A percentile compares a stretch with the other conserved stretches of the same genome.
Evolutionary conservation across 2,888 invertebrate species (phyloP).

Genomic region (Pristionchus mayeri): DNA sequence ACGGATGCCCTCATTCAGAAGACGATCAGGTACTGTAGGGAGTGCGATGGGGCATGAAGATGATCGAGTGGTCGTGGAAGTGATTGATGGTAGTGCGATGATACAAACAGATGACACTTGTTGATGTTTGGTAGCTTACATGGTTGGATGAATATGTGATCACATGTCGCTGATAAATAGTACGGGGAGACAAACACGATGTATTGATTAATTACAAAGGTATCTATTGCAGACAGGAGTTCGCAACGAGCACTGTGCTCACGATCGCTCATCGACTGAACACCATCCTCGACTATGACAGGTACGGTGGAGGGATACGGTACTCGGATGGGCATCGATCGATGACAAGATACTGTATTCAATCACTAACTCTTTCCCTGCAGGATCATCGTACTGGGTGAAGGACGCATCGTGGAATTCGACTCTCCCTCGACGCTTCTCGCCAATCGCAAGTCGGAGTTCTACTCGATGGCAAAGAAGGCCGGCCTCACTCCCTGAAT

Average conservation of each 20-base stretch:
- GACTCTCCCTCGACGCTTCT: slow-evolving; percentile 76
- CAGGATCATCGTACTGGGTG: slow-evolving; percentile 78
- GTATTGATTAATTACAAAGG: background rate
- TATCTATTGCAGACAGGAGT: slow-evolving; percentile 74
- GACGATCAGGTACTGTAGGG: slow-evolving; percentile 56
- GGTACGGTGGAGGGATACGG: slow-evolving; percentile 86
- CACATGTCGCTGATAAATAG: too few species aligned
- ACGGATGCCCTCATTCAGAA: slow-evolving; percentile 80
- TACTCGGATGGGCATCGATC: background rate
- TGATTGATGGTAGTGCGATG: too few species aligned
- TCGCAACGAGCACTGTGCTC: slow-evolving; percentile 43
- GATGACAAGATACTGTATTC: background rate
- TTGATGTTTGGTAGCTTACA: too few species aligned
- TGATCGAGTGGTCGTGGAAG: background rate
- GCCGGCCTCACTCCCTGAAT: slow-evolving; percentile 63
- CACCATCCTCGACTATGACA: slow-evolving; percentile 81
- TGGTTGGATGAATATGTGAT: too few species aligned
- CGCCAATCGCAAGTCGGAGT: slow-evolving; percentile 73
- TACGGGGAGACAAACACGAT: background rate
- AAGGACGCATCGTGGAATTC: slow-evolving; percentile 77
- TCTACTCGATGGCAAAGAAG: slow-evolving; percentile 77
- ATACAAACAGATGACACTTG: too few species aligned
- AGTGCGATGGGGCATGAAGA: background rate
- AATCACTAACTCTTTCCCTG: slow-evolving; percentile 49
- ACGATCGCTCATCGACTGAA: slow-evolving; percentile 41